Base-by-base conservation (phyloP, 2,888 invertebrate species). In the Amphipyra tragopoginis region DNA sequence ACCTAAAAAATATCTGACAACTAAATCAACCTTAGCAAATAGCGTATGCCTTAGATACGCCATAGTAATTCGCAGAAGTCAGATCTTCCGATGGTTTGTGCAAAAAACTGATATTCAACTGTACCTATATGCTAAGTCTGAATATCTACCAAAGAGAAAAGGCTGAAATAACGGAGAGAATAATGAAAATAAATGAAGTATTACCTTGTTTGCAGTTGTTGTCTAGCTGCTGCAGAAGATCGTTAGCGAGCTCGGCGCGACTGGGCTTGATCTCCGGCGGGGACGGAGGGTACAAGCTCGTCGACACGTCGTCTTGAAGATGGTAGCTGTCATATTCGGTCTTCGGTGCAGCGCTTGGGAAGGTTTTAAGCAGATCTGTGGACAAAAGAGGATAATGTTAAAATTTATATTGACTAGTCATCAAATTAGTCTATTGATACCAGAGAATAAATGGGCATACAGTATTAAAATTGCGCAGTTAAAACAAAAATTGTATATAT, bases 171-270 rank as follows among this genome's bases (percentile, higher is more conserved):
- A 29, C 5, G 29, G 29, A 29, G 7, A 29, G 29, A 5, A 29
- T 29, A 5, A 7, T 29, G 29, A 5, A 29, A 21, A 11, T 36
- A 47, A 43, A 42, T 33, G 14, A 38, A 33, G n/a, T 29, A 54
- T 34, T 85, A 96, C 96, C 96, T 95, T 96, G 96, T 93, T 96
- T 96, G 87, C 96, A 96, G 90, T 95, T 96, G 83, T 95, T 96
- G 82, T 97, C 96, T 75, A 97, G 92, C 91, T 96, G 96, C 89
- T 96, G 96, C 87, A 97, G 93, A 75, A 96, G 93, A 85, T 96
- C 96, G 82, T 94, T 95, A 69, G 96, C 96, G 65, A 96, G 95
- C 86, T 96, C 96, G 15, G 96, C 96, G 66, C 90, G 91, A 68
- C 85, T 91, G 53, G 93, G 94, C 82, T 93, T 94, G 82, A 84